These are phyloP conservation scores for Myioborus melanocephalus DNA, from an alignment of 2,797 vertebrate species.

Conservation along the genomic window DNA sequence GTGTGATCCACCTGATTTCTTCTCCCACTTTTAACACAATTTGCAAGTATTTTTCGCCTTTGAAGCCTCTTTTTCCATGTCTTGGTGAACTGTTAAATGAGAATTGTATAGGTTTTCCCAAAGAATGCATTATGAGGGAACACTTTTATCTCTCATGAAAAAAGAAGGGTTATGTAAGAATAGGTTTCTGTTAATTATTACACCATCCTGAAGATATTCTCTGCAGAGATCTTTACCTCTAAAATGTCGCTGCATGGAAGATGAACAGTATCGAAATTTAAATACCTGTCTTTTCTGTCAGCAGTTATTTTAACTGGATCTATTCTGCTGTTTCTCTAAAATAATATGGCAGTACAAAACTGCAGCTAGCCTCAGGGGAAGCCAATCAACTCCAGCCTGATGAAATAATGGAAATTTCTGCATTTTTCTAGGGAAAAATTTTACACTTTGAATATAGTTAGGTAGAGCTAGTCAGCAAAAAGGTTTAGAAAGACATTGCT, in stretches of 20 bases:
- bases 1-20: not conserved
- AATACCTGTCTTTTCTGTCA: not conserved
- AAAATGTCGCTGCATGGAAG: not conserved
- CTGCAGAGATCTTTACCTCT: not conserved
- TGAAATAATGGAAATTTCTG: not conserved
- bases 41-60: not conserved
- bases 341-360: not conserved
- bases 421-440: not conserved
- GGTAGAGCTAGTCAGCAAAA: not conserved
- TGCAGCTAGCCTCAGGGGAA: not conserved
- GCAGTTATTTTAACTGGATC: not conserved
- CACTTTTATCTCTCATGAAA: not conserved
- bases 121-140: not conserved
- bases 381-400: not conserved
- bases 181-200: not conserved
- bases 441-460: not conserved
- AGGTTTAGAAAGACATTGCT: not conserved
- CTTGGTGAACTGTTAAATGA: not conserved
- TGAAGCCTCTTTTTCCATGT: not conserved
- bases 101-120: not conserved
- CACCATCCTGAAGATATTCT: not conserved
- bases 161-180: not conserved
- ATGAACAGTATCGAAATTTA: not conserved
- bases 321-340: not conserved
- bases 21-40: not conserved